Base-by-base conservation (phyloP, 2,113 vertebrate species). In the Otis tarda region DNA sequence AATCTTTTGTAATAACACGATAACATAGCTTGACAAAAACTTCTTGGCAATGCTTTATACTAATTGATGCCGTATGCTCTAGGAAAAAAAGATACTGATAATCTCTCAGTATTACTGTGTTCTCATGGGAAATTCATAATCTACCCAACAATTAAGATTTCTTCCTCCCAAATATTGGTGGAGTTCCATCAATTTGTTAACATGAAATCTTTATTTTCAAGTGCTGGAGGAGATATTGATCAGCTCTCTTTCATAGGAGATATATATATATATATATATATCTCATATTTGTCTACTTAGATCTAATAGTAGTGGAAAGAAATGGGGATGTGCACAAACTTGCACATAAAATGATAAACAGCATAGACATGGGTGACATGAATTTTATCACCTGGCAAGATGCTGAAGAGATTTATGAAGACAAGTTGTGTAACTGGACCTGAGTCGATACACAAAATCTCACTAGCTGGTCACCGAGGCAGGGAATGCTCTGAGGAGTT, bases 341-440 rank as follows among this genome's bases (percentile, higher is more conserved):
- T 70, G 61, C 35, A 60, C 90, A 41, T 23, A 59, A 85, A 95
- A 91, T 92, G 88, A 95, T 96, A 94, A 97, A 96, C 67, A 96
- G 53, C 78, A 33, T 1, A 31, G 33, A 22, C 23, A 13, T 61
- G 76, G 47, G 73, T 43, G 93, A 81, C 87, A 87, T 73, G 37
- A 57, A 86, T 97, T 96, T 96, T 94, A 95, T 94, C 92, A 94
- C 83, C 67, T 94, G 75, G 52, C 14, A 82, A 87, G 20, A 90
- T 74, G 49, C 41, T 89, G 70, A 96, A 55, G 53, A 95, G 63
- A 92, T 95, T 96, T 93, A 93, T 89, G 94, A 80, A 84, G 97
- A 77, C 52, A 95, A 70, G 56, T 69, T 80, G 55, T 76, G 92
- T 89, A 76, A 61, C 49, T 52, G 78, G 73, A 74, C 52, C 47